A percentile compares a stretch with the other conserved stretches of the same genome.
These are phyloP conservation scores for Volucella inanis DNA, from an alignment of 2,888 invertebrate genomes.

Conservation along the genomic window DNA sequence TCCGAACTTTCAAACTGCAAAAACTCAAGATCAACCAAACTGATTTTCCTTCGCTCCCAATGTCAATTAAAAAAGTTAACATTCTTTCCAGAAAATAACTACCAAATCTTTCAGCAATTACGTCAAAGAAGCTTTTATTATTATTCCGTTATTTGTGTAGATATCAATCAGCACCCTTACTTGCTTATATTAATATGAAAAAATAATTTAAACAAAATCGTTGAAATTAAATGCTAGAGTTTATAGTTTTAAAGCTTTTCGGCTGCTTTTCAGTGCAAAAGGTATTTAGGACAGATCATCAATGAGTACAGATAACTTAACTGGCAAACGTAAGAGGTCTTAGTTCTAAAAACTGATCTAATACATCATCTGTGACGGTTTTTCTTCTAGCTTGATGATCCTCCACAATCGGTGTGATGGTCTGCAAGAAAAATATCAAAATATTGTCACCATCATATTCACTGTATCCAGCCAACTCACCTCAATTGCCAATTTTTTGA, in stretches of 20 bases:
- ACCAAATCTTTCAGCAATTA: too few relatives aligned
- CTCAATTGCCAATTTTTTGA: constrained; percentile 95
- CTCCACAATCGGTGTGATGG: constrained; percentile 90
- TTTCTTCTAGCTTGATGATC: constrained; percentile 92
- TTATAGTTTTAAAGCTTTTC: constrained; percentile 29
- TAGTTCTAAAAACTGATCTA: constrained; percentile 93
- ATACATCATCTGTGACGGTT: constrained; percentile 92
- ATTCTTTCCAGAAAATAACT: too few relatives aligned
- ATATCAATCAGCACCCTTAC: too few relatives aligned
- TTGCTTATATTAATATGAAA: not conserved
- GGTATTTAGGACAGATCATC: not conserved
- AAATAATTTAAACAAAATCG: constrained; percentile 15
- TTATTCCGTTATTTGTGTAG: too few relatives aligned
- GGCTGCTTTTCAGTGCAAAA: constrained; percentile 16
- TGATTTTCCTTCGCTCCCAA: too few relatives aligned
- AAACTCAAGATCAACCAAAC: too few relatives aligned
- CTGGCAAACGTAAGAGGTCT: constrained; percentile 87
- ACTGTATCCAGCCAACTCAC: constrained; percentile 71
- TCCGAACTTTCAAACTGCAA: too few relatives aligned
- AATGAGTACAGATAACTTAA: constrained; percentile 57
- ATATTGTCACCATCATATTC: not conserved
- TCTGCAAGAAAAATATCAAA: constrained; percentile 76
- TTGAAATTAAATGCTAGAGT: constrained; percentile 49
- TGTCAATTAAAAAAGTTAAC: too few relatives aligned
- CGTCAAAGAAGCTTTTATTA: too few relatives aligned